These are phyloP conservation scores for Castor canadensis DNA, from an alignment of 2,113 vertebrate genomes.

Conservation along the genomic window DNA sequence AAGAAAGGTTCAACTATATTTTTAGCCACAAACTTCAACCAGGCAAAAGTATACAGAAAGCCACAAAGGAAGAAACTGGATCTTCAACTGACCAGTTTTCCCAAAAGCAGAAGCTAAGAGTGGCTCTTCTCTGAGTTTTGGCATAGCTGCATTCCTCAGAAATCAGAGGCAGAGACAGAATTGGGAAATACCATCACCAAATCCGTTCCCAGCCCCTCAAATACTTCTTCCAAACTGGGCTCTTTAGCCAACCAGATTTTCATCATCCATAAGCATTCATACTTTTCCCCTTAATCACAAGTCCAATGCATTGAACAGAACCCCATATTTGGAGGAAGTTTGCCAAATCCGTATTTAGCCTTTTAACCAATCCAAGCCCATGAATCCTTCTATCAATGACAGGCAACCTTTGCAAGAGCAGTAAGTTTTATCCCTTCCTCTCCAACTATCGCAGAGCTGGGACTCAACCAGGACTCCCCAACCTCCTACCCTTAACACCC, in stretches of 20 bases:
- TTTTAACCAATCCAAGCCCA: conserved; percentile 50
- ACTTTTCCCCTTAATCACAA: conserved; percentile 30
- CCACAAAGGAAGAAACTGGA: conserved; percentile 80
- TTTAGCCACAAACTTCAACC: conserved; percentile 82
- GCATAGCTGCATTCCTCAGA: background rate
- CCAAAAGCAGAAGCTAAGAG: conserved; percentile 61
- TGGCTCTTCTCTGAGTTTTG: conserved; percentile 25
- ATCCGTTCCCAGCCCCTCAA: background rate
- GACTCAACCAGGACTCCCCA: conserved; percentile 72
- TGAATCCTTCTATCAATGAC: conserved; percentile 71
- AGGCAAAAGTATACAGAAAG: conserved; percentile 80
- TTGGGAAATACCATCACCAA: background rate
- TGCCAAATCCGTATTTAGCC: background rate
- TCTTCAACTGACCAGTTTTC: conserved; percentile 67
- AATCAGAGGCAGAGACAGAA: conserved; percentile 25
- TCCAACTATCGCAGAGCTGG: conserved; percentile 58
- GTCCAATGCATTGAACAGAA: background rate
- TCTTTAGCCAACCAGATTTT: conserved; percentile 32
- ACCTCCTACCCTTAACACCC: background rate
- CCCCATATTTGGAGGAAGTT: conserved; percentile 6
- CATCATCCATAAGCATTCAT: background rate
- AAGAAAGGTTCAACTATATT: conserved; percentile 79
- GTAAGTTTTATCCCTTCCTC: conserved; percentile 48
- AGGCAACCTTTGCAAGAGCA: conserved; percentile 68
- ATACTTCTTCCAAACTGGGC: background rate